Base-by-base conservation (phyloP, 2,888 invertebrate genomes). In the Troides oblongomaculatus region DNA sequence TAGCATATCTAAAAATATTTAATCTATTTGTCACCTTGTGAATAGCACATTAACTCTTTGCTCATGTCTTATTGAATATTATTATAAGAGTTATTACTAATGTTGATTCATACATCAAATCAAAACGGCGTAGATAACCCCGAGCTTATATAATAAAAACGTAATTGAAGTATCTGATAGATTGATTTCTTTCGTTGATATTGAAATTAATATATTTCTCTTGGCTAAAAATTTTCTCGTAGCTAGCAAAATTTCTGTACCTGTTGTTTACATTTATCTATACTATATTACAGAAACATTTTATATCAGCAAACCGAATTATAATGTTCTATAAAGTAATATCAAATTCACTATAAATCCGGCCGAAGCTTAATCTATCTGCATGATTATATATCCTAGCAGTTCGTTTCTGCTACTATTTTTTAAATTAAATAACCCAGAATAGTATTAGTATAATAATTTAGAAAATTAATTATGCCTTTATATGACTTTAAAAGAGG, bases 311-410 rank as follows among this genome's bases (percentile, higher is more conserved):
- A 17, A 21, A 39, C 18, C 21, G 18, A 10, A 12, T 5, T 53
- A 53, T 50, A 46, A 53, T 39, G 53, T 50, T 36, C 25, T 63
- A 14, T 25, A 39, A 46, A 17, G 39, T 57, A 12, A 58, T 43
- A 67, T 67, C 25, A 67, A 62, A 68, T 68, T 62, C 67, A 62
- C 67, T n/a, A 58, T 62, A 30, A 68, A 25, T 43, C 14, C 62
- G 10, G n/a, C 67, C 67, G 30, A 17, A 62, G 46, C 57, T 68
- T 62, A 68, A 68, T 68, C 58, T 39, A 25, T 25, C 57, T 25
- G 25, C 43, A 25, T 57, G 12, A n/a, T 3, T 62, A 10, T 39
- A 7, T 39, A 23, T 56, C 57, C 61, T 39, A 58, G 43, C 25
- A 53, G 23, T 10, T 57, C 21, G 57, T 57, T 57, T n/a, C 57